Evolutionary conservation across 1,140 invertebrate genomes (phyloP).

Genomic region (Microplitis demolitor): DNA sequence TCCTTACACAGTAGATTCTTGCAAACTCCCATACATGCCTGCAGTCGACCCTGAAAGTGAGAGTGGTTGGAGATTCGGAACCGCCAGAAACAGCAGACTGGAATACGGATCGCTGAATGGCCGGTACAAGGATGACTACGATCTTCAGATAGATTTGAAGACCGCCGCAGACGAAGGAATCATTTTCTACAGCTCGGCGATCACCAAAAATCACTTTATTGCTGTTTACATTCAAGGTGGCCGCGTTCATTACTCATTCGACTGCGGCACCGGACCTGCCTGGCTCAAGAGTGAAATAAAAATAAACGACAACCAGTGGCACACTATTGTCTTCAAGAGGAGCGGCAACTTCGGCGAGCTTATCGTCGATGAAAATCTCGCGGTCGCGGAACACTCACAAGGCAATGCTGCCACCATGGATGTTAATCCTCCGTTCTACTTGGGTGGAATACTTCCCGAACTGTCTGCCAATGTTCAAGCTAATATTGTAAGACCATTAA

Average conservation of each 20-base stretch:
- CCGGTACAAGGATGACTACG: slow-evolving; percentile 69
- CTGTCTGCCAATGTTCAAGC: slow-evolving; percentile 37
- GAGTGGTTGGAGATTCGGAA: slow-evolving; percentile 64
- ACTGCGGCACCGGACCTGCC: slow-evolving; percentile 74
- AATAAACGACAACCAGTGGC: slow-evolving; percentile 89
- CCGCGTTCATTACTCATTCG: slow-evolving; percentile 72
- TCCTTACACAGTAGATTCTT: slow-evolving; percentile 45
- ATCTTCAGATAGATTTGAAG: slow-evolving; percentile 82
- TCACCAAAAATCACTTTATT: slow-evolving; percentile 75
- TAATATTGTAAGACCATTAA: slow-evolving; percentile 50
- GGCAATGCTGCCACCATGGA: slow-evolving; percentile 67
- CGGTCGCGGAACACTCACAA: slow-evolving; percentile 62
- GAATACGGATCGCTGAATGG: slow-evolving; percentile 71
- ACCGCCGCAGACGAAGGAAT: slow-evolving; percentile 80
- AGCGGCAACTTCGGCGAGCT: slow-evolving; percentile 67
- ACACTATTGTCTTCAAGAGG: slow-evolving; percentile 71
- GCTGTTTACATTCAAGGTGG: slow-evolving; percentile 82
- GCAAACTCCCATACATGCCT: slow-evolving; percentile 52
- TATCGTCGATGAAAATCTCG: slow-evolving; percentile 69
- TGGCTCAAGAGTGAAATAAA: slow-evolving; percentile 61
- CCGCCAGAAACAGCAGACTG: slow-evolving; percentile 72
- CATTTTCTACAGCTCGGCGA: slow-evolving; percentile 80
- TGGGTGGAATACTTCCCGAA: slow-evolving; percentile 72
- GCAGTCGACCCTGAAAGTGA: slow-evolving; percentile 47
- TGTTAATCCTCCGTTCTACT: slow-evolving; percentile 73